Conservation (phyloP, 2,797 vertebrate genomes). For the Corythornis leucogaster region DNA sequence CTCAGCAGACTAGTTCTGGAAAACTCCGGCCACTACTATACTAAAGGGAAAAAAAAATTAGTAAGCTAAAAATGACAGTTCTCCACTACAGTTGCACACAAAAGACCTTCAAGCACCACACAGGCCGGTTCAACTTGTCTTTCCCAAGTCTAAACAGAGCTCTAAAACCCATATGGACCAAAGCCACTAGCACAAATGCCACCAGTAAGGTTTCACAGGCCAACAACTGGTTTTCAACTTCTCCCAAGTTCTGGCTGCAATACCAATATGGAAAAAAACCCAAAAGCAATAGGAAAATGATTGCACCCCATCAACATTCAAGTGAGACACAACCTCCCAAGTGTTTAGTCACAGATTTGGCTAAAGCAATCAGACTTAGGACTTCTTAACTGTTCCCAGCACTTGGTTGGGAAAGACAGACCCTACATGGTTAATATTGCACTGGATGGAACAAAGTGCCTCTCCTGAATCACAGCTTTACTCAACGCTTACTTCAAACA, state of each 20-base stretch:
- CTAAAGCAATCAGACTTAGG: conserved; percentile 37
- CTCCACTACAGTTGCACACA: not conserved
- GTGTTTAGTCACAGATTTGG: not conserved
- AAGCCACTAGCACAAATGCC: not conserved
- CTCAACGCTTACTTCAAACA: not conserved
- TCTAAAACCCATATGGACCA: not conserved
- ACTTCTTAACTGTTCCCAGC: not conserved
- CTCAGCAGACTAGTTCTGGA: not conserved
- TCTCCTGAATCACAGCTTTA: not conserved
- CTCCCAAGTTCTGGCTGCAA: not conserved
- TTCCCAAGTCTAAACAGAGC: not conserved
- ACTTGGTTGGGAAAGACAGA: not conserved
- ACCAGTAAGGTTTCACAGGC: not conserved
- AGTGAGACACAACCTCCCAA: not conserved
- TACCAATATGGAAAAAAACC: not conserved
- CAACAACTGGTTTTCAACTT: not conserved
- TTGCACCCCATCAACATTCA: fast-evolving
- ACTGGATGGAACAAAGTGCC: not conserved
- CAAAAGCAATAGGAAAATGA: fast-evolving
- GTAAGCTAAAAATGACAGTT: not conserved
- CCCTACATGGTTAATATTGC: conserved; percentile 26
- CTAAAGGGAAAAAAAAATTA: not conserved
- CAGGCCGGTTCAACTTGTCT: fast-evolving
- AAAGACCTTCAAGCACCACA: not conserved
- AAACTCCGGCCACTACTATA: not conserved